Evolutionary conservation across 2,797 vertebrate species (phyloP).

Genomic region (Enteromius afrohamiltoni): DNA sequence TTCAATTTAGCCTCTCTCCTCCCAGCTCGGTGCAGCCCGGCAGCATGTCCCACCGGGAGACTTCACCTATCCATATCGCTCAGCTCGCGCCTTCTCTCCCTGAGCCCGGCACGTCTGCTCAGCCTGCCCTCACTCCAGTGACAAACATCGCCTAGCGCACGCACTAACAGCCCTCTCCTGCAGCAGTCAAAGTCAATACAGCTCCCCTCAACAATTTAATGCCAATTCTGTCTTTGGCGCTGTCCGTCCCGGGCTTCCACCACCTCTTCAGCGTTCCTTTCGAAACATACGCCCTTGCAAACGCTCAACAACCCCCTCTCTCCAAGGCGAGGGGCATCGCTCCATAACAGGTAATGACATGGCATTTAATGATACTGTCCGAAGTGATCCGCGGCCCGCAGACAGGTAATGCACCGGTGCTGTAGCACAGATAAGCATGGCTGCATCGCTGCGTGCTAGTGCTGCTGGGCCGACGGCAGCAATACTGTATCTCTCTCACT

Average conservation of each 20-base stretch:
- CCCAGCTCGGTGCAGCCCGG: slow-evolving; percentile 80
- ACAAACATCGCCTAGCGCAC: slow-evolving; percentile 97
- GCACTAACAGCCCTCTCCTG: slow-evolving; percentile 84
- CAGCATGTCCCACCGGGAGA: slow-evolving; percentile 91
- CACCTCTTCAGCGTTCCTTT: slow-evolving; percentile 72
- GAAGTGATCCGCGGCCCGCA: slow-evolving; percentile 91
- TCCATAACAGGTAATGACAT: slow-evolving; percentile 95
- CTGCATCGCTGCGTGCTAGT: slow-evolving; percentile 63
- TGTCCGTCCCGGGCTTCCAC: slow-evolving; percentile 70
- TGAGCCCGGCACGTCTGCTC: slow-evolving; percentile 77
- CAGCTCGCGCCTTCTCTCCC: slow-evolving; percentile 81
- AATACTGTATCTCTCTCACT: slow-evolving; percentile 85
- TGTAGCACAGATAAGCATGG: slow-evolving; percentile 88
- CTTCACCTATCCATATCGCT: slow-evolving; percentile 98
- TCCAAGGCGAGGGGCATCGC: slow-evolving; percentile 80
- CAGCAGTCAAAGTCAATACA: slow-evolving; percentile 97
- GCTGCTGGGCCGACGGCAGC: slow-evolving; percentile 63
- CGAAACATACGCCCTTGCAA: slow-evolving; percentile 13
- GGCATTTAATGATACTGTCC: slow-evolving; percentile 99
- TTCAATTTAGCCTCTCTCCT: slow-evolving; percentile 94
- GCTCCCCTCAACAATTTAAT: slow-evolving; percentile 94
- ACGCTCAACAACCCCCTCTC: slow-evolving; percentile 42
- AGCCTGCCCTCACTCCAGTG: slow-evolving; percentile 87
- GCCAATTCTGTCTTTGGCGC: slow-evolving; percentile 86
- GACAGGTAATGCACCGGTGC: slow-evolving; percentile 88